Evolutionary conservation across 1,140 invertebrate genomes (phyloP), one percentile per base, ranked within the genome.

Genomic region (Elymnias hypermnestra): DNA sequence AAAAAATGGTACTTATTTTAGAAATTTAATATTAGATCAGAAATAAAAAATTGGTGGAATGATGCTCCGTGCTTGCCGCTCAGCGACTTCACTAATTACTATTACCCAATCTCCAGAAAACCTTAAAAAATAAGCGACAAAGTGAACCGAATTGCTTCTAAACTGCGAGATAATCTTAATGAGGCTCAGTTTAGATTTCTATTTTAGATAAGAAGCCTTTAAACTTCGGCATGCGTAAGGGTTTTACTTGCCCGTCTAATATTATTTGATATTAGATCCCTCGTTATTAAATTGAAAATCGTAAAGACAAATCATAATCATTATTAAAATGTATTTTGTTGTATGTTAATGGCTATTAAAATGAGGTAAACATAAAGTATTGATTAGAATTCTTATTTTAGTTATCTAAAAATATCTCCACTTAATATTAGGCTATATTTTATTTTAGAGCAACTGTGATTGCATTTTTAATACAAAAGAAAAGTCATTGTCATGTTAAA

Each of bases 1-100:
- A 4, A 6, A 28, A 28, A 9, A 12, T 28, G 3, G 8, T 5
- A 13, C 17, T 19, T 7, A 10, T 21, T 21, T 6, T 38, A 43
- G 44, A 37, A 50, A 55, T 37, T 33, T 12, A 5, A 33, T 15
- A 38, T 49, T 41, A 41, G 51, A 53, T 39, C 53, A 63, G 46
- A 41, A 64, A 55, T 59, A 63, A 54, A 64, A 57, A 64, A 58
- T 42, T 15, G 17, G 45, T 26, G 38, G 23, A 29, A 33, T 49
- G 42, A 37, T 15, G 39, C 38, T 37, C 43, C 41, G 37, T 28
- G 47, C 33, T 40, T 17, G 29, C 23, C 21, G 40, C 42, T 52
- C 42, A 42, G 52, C 46, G 48, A 55, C 66, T 45, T 64, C 60
- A 71, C 66, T 64, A 59, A 69, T 71, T 68, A 64, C 55, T 53